Evolutionary conservation across 2,113 vertebrate species (phyloP).

Genomic region (Saguinus midas): DNA sequence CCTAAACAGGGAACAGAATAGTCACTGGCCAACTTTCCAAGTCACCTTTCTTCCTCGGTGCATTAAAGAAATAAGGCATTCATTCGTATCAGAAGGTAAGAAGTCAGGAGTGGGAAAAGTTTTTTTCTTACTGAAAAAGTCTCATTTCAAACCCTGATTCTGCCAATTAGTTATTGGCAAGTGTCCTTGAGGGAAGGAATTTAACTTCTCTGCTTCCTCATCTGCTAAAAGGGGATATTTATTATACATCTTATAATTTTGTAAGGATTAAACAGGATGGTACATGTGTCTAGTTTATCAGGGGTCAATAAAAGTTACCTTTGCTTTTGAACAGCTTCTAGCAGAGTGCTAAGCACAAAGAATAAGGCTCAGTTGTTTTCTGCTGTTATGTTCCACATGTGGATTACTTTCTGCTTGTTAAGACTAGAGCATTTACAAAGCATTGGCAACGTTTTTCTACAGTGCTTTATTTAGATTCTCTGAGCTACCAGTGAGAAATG

Average conservation of each 20-base stretch:
- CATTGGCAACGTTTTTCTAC: neutral
- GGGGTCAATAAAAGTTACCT: neutral
- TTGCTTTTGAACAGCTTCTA: neutral
- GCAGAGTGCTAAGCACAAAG: neutral
- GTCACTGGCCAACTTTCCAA: neutral
- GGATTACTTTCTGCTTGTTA: neutral
- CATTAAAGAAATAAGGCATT: neutral
- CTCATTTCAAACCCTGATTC: neutral
- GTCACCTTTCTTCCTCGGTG: neutral
- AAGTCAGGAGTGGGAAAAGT: neutral
- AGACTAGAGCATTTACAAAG: neutral
- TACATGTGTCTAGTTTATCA: neutral
- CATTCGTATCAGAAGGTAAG: neutral
- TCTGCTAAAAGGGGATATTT: neutral
- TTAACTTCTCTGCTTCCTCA: neutral
- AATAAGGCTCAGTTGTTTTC: neutral
- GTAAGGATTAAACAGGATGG: neutral
- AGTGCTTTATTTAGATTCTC: neutral
- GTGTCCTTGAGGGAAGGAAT: neutral
- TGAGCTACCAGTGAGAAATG: neutral
- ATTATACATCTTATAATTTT: neutral
- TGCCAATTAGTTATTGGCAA: neutral
- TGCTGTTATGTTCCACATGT: neutral
- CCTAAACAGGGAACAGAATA: constrained; percentile 37
- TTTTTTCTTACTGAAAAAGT: neutral